Conservation (phyloP, 2,113 vertebrate species). For the Elephantulus edwardii region DNA sequence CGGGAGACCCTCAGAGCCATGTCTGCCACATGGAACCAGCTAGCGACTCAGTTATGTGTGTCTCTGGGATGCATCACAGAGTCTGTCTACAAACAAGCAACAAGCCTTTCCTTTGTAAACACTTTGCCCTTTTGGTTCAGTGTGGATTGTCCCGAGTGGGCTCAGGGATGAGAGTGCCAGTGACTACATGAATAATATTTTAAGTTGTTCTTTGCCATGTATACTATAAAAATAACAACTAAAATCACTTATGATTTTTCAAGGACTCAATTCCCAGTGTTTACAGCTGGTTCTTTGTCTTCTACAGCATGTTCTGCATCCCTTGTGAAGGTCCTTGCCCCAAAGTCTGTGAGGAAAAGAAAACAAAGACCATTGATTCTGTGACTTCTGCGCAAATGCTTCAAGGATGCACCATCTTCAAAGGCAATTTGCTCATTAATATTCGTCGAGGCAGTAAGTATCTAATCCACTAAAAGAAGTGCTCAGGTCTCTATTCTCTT, state of each 20-base stretch:
- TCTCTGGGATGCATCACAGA: neutral
- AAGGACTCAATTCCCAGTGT: neutral
- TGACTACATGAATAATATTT: too few species aligned
- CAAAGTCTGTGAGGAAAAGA: constrained; percentile 89
- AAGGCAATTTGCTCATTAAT: constrained; percentile 96
- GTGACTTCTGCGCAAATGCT: constrained; percentile 95
- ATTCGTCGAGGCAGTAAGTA: constrained; percentile 97
- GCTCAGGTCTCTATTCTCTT: neutral
- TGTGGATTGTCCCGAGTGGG: neutral
- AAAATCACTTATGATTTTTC: accelerated
- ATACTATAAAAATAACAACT: neutral
- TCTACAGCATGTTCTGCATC: constrained; percentile 93
- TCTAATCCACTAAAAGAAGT: accelerated
- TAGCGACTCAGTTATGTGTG: neutral
- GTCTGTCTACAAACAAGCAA: constrained; percentile 50
- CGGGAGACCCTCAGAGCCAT: neutral
- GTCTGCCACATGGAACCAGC: constrained; percentile 18
- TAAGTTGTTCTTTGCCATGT: neutral
- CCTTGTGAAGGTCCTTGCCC: constrained; percentile 96
- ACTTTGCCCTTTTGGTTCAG: neutral
- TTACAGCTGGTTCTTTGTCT: neutral
- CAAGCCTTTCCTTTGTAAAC: neutral
- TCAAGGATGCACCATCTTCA: constrained; percentile 95
- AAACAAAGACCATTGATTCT: constrained; percentile 91
- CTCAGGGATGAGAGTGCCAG: neutral